phyloP scores from a whole-genome alignment of 2,797 vertebrate species.

The Thaleichthys pacificus region DNA sequence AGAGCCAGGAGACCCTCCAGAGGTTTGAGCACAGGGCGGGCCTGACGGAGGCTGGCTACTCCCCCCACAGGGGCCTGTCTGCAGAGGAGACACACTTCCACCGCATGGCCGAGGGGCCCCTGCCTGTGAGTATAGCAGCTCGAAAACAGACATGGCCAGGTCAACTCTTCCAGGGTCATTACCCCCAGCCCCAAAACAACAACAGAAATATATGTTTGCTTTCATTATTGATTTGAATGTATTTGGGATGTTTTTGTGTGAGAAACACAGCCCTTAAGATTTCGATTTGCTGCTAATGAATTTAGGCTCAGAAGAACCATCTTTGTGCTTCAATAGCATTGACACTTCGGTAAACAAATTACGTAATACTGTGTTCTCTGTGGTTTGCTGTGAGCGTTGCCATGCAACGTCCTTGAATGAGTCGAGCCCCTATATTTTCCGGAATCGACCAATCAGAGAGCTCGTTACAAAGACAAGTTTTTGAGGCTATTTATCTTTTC shows the following conservation, averaged over 20 bases:
- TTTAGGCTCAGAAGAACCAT: neutral
- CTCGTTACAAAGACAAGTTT: slow-evolving; percentile 19
- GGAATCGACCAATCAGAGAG: slow-evolving; percentile 58
- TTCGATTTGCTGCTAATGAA: neutral
- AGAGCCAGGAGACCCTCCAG: slow-evolving; percentile 91
- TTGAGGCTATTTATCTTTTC: slow-evolving; percentile 16
- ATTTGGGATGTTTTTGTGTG: neutral
- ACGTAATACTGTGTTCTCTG: slow-evolving; percentile 39
- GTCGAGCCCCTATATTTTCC: slow-evolving; percentile 21
- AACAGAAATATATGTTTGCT: neutral
- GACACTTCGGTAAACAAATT: slow-evolving; percentile 55
- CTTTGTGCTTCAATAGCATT: neutral
- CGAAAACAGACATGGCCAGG: too few relatives aligned
- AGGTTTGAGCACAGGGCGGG: slow-evolving; percentile 93
- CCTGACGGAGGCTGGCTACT: slow-evolving; percentile 87
- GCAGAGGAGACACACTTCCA: slow-evolving; percentile 90
- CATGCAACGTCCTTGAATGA: slow-evolving; percentile 53
- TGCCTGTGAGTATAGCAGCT: slow-evolving; percentile 79
- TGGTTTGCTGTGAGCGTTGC: slow-evolving; percentile 43
- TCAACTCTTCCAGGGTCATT: too few relatives aligned
- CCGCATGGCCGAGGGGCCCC: slow-evolving; percentile 79
- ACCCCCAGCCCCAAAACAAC: too few relatives aligned
- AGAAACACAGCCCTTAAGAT: neutral
- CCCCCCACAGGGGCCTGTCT: slow-evolving; percentile 90
- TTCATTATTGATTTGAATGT: neutral